phyloP scores from a whole-genome alignment of 1,140 invertebrate genomes.

The Tetranychus cinnabarinus region DNA sequence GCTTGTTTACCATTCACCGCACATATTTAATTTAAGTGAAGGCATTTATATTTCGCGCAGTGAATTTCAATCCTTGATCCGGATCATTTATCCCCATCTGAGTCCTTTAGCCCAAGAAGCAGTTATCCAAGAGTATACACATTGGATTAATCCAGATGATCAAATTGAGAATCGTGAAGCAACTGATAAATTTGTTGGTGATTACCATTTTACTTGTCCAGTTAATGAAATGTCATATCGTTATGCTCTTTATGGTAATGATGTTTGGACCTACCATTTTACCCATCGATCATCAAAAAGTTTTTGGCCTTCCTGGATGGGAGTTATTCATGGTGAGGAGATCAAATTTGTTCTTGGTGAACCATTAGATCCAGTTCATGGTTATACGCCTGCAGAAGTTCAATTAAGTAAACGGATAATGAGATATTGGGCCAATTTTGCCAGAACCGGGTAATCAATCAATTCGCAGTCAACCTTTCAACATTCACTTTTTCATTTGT shows the following conservation, averaged over 20 bases:
- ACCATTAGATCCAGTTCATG: conserved; percentile 50
- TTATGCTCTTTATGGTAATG: conserved; percentile 63
- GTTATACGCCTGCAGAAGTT: conserved; percentile 51
- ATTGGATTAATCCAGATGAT: conserved; percentile 70
- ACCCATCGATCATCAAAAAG: conserved; percentile 59
- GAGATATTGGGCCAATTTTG: conserved; percentile 87
- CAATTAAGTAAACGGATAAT: conserved; percentile 61
- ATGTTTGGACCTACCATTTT: conserved; percentile 86
- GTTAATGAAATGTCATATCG: conserved; percentile 65
- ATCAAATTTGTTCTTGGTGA: conserved; percentile 85
- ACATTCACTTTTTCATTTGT: not conserved
- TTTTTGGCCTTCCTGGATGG: conserved; percentile 85
- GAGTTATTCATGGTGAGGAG: conserved; percentile 85
- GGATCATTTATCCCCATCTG: conserved; percentile 53
- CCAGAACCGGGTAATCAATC: conserved; percentile 55
- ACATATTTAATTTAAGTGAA: conserved; percentile 55
- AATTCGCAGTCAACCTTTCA: not conserved
- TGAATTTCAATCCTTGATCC: conserved; percentile 24
- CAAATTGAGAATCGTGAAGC: conserved; percentile 52
- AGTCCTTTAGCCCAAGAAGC: conserved; percentile 49
- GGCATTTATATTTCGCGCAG: conserved; percentile 53
- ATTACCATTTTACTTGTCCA: conserved; percentile 85
- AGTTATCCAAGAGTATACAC: conserved; percentile 65
- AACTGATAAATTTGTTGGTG: conserved; percentile 82
- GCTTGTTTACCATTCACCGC: conserved; percentile 66